Base-by-base conservation (phyloP, 2,888 invertebrate species). In the Watsonalla binaria region DNA sequence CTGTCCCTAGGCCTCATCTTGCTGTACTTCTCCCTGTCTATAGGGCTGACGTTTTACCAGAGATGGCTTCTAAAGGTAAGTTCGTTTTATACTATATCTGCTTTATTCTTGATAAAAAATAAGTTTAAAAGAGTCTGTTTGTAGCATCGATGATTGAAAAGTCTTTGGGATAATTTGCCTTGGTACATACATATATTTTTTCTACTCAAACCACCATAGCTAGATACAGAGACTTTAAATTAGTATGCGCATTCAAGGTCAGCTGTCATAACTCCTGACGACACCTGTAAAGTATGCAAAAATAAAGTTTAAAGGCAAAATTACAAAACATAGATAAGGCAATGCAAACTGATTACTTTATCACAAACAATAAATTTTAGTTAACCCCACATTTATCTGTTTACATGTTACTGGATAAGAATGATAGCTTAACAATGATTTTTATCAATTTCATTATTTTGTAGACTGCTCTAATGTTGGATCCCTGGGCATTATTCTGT, bases 1-100 rank as follows among this genome's bases (percentile, higher is more conserved):
- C 62, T 89, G 33, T 89, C 89, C 2, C 65, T 90, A 52, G 83
- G 86, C 39, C 68, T 98, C 48, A 95, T 99, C 60, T 80, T 95
- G 5, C 87, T 96, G 49, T 99, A 99, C 86, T 97, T 98, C 79
- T 92, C 94, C 9, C 93, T 99, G 54, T 99, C 99, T 11, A 98
- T 99, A 70, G 96, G 97, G 48, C 93, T 99, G 52, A 99, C 98
- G 8, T 99, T 99, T 86, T 99, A 99, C 85, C 99, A 99, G 82
- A 94, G 98, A 92, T 96, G 96, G 94, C 93, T 99, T 53, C 93
- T 97, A 61, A 94, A 95, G 92, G 97, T 96, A 86, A 72, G 72
- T 46, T 45, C 51, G 45, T 46, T 53, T 51, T 37, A 1, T 37
- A 6, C 5, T 0, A 37, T 24, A 24, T 5, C 37, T 39, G 51